Evolutionary conservation across 2,797 vertebrate species (phyloP), one percentile per base, ranked within the genome.

Genomic region (Peromyscus melanophrys): DNA sequence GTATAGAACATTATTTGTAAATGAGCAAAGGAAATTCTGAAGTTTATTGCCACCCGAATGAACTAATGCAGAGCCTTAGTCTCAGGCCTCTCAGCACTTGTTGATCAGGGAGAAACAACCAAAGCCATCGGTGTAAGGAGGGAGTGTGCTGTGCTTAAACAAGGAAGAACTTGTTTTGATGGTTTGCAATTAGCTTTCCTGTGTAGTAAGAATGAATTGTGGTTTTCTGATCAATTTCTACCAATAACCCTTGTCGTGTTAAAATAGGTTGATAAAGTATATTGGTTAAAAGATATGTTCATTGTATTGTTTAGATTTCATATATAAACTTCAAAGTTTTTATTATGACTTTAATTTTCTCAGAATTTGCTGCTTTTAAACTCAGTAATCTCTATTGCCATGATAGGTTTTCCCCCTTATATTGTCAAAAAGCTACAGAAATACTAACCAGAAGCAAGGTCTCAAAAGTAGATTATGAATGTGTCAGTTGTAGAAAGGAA

Each of bases 1-100:
- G 89, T 81, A 85, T 90, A 69, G 34, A 94, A 63, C 43, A 12
- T 34, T 89, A 37, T 94, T 95, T 83, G 65, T 83, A 85, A 52
- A 90, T 6, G 75, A 40, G 34, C 89, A 80, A 21, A 7, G 89
- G 9, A 65, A 96, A 85, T 37, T 17, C 87, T 88, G 31, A 96
- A 92, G 81, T 86, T 31, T 37, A 17, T 34, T 37, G 34, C 69
- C 43, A 94, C 6, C 71, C 96, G 65, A 76, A 43, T 95, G 88
- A 69, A 95, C 86, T 46, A 52, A 34, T 17, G 61, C 91, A 67
- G 73, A 87, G 92, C 93, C 8, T 29, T 49, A 37, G 55, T 71
- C 90, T 89, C 27, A 89, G 90, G 80, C 73, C 80, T 84, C 88
- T 78, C 96, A 67, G 73, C 97, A 98, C 98, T 98, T 98, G 98